Conservation (phyloP, 2,113 vertebrate species). For the Baryphthengus martii region DNA sequence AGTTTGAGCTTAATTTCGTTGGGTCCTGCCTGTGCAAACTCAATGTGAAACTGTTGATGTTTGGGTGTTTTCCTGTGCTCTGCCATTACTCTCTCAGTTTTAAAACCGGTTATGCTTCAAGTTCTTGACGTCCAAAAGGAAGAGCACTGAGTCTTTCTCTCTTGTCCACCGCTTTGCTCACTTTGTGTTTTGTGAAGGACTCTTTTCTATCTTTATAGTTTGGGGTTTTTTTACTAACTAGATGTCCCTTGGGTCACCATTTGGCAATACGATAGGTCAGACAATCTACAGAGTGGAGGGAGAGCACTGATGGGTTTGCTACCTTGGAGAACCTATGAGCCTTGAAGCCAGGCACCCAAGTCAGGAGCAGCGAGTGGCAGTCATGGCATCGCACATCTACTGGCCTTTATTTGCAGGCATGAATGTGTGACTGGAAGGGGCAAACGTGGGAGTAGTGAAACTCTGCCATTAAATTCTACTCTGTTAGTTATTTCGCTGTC, state of each 20-base stretch:
- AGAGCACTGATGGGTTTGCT: neutral
- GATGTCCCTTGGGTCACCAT: neutral
- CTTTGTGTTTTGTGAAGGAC: neutral
- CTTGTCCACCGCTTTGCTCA: neutral
- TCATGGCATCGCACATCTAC: neutral
- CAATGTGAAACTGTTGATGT: neutral
- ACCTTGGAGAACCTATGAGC: rapidly evolving
- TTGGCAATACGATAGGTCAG: rapidly evolving
- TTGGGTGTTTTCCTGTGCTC: neutral
- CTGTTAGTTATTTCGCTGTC: neutral
- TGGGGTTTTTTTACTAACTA: neutral
- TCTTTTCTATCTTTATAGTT: neutral
- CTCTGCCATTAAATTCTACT: neutral
- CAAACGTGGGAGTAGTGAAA: neutral
- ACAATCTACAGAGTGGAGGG: no score
- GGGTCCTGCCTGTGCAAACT: neutral
- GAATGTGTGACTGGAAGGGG: neutral
- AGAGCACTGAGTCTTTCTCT: neutral
- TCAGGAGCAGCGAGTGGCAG: neutral
- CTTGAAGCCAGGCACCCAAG: neutral
- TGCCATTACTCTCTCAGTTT: neutral
- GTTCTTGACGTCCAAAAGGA: neutral
- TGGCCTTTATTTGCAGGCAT: neutral
- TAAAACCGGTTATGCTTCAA: neutral
- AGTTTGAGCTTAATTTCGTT: neutral